Evolutionary conservation across 2,797 vertebrate species (phyloP), one percentile per base, ranked within the genome.

Genomic region (Scolopax rusticola): DNA sequence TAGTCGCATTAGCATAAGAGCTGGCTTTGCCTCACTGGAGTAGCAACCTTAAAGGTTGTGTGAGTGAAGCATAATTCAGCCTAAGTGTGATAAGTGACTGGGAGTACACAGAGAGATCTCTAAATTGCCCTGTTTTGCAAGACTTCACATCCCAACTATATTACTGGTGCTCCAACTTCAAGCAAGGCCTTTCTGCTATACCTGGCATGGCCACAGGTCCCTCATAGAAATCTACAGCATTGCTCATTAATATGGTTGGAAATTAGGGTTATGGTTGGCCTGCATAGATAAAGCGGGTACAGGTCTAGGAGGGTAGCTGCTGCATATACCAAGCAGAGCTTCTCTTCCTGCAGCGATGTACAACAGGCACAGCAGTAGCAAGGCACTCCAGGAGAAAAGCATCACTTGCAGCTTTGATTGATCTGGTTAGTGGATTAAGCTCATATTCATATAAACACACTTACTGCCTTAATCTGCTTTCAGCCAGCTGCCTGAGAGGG

Each of bases 371-470:
- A 76, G 70, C 40, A 79, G 61, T 20, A 79, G 70, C 33, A 28
- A 81, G 48, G n/a, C 53, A 70, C 84, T 77, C 84, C 64, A 43
- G 79, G 53, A 74, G 53, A 30, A 67, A 77, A 90, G 90, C 69
- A 93, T 94, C 76, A 28, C 88, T 91, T 53, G 79, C 80, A 88
- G 80, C 68, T 81, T 86, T 94, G 93, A 75, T 82, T 93, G 93
- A 95, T 93, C 80, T 93, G 40, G 76, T 94, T 89, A 87, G 75
- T 76, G 85, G 87, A 91, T 96, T 95, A 95, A 87, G 71, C 59
- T 87, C 71, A 65, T 82, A 79, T 47, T 85, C 41, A 3, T 67
- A 71, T 28, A 89, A 93, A 84, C 53, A 84, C 74, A 11, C 77
- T 90, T 40, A 30, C 82, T 91, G 84, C 81, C 70, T 73, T 87